Evolutionary conservation across 2,113 vertebrate species (phyloP).

Genomic region (Paramisgurnus dabryanus): DNA sequence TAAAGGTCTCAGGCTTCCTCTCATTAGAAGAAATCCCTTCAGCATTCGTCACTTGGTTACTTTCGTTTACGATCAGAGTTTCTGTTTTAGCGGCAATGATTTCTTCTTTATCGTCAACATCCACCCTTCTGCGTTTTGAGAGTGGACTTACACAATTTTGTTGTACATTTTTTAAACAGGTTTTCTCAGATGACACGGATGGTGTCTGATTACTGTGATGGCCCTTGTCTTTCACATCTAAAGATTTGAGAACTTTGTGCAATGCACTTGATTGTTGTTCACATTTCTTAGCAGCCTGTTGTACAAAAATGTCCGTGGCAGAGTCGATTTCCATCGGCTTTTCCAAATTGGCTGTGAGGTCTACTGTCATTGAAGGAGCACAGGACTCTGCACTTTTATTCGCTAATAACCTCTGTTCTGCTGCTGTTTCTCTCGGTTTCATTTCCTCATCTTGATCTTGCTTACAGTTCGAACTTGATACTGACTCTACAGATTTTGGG

Average conservation of each 20-base stretch:
- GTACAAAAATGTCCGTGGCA: neutral
- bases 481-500: slow-evolving; percentile 2
- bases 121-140: slow-evolving; percentile 65
- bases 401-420: neutral
- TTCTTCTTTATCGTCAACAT: slow-evolving; percentile 5
- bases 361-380: slow-evolving; percentile 4
- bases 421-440: neutral
- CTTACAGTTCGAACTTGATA: neutral
- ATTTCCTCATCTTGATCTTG: neutral
- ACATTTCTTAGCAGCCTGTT: slow-evolving; percentile 26
- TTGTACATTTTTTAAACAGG: neutral
- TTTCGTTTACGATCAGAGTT: neutral
- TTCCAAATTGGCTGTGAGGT: slow-evolving; percentile 18
- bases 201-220: slow-evolving; percentile 14
- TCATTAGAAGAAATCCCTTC: neutral
- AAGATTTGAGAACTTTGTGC: slow-evolving; percentile 72
- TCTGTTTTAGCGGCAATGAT: neutral
- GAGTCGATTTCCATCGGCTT: slow-evolving; percentile 16
- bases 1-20: neutral
- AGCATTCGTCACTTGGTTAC: neutral
- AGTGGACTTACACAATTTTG: slow-evolving; percentile 55
- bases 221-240: slow-evolving; percentile 60
- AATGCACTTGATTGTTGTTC: slow-evolving; percentile 62
- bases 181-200: slow-evolving; percentile 2
- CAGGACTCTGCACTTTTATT: slow-evolving; percentile 6